Percentiles rank a stretch among this genome's conserved stretches.
phyloP scores from a whole-genome alignment of 2,888 invertebrate genomes.

The Dusona sp. region DNA sequence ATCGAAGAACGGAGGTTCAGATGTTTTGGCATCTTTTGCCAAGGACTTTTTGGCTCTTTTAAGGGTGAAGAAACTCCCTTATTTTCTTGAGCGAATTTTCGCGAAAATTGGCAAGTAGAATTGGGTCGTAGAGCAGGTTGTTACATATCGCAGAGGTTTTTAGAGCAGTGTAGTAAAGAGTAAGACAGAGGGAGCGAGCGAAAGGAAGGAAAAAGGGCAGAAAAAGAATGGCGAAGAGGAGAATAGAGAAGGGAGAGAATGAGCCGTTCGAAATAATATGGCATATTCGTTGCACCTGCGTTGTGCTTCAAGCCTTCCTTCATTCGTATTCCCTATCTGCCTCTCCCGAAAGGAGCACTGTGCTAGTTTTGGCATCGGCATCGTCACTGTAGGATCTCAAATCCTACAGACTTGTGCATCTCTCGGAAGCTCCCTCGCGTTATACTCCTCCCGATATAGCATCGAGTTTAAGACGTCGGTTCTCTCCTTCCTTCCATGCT shows the following conservation, averaged over 20 bases:
- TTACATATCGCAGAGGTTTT: constrained; percentile 34
- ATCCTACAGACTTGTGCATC: constrained; percentile 51
- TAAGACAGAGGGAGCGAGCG: not conserved
- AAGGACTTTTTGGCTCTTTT: constrained; percentile 39
- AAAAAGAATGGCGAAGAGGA: constrained; percentile 9
- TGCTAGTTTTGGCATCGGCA: constrained; percentile 63
- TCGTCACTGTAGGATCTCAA: constrained; percentile 52
- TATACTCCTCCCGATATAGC: constrained; percentile 53
- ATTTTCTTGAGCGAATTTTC: constrained; percentile 62
- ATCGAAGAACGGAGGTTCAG: constrained; percentile 2
- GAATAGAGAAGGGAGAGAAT: constrained; percentile 31
- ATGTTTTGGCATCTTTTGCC: constrained; percentile 49
- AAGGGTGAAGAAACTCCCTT: constrained; percentile 29
- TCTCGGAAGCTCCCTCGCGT: constrained; percentile 52
- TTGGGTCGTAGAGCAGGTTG: constrained; percentile 51
- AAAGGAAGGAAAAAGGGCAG: not conserved
- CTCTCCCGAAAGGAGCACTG: constrained; percentile 25
- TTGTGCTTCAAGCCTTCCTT: constrained; percentile 39
- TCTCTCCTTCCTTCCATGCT: not conserved
- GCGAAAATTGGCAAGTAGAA: constrained; percentile 62
- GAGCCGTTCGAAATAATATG: constrained; percentile 62
- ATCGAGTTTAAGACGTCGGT: constrained; percentile 42
- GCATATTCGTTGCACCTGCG: constrained; percentile 61
- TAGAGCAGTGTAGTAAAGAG: not conserved
- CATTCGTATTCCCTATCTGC: constrained; percentile 38